Conservation (phyloP, 2,797 vertebrate species). For the Fundulus diaphanus region DNA sequence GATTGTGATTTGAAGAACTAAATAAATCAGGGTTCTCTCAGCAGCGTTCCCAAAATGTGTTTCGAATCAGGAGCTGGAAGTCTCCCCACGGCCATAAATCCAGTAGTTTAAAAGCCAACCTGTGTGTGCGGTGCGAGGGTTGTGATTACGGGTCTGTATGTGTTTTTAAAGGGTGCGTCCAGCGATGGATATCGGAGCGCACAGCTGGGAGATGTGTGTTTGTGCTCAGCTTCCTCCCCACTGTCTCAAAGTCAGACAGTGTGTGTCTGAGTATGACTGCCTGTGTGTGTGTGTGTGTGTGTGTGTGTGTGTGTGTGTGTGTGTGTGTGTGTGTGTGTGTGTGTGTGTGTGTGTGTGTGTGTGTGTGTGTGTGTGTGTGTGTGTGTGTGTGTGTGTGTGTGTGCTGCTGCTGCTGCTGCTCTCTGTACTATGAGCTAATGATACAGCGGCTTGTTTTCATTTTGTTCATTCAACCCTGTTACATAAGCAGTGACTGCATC, state of each 20-base stretch:
- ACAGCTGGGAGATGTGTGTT: slow-evolving; percentile 55
- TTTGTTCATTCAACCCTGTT: slow-evolving; percentile 65
- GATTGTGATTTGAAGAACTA: no score
- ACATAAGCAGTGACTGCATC: slow-evolving; percentile 68
- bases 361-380: slow-evolving; percentile 45
- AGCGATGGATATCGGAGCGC: slow-evolving; percentile 73
- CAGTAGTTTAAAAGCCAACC: accelerated
- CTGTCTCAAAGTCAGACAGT: slow-evolving; percentile 44
- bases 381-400: slow-evolving; percentile 9
- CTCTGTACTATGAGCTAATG: slow-evolving; percentile 47
- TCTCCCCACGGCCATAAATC: background rate
- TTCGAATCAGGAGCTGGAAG: background rate
- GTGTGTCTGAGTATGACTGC: slow-evolving; percentile 36
- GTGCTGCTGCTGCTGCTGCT: slow-evolving; percentile 16
- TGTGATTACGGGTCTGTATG: slow-evolving; percentile 43
- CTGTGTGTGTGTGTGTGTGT: slow-evolving; percentile 3
- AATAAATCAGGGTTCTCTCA: no score
- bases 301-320: slow-evolving; percentile 9
- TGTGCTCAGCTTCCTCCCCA: slow-evolving; percentile 41
- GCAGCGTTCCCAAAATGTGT: background rate
- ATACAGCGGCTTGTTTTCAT: slow-evolving; percentile 66
- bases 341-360: slow-evolving; percentile 48
- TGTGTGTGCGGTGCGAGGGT: slow-evolving; percentile 4
- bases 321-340: slow-evolving; percentile 8
- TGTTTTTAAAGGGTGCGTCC: slow-evolving; percentile 74